Evolutionary conservation across 2,888 invertebrate species (phyloP), one percentile per base, ranked within the genome.

Genomic region (Dasypolia templi): DNA sequence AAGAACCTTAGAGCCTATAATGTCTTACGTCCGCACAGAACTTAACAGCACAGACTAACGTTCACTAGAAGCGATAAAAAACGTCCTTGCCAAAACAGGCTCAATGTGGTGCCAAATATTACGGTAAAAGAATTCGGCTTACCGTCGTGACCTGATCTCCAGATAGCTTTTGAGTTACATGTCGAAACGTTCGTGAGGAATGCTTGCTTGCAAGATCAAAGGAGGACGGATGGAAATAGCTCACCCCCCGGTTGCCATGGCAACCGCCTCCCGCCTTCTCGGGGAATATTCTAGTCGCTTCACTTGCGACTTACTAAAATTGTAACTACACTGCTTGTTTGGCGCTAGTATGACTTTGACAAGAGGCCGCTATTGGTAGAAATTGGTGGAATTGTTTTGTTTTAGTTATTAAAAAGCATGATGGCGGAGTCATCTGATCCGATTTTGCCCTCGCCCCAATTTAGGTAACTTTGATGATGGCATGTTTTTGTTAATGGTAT

Each of bases 241-340:
- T 77, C 88, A 85, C 86, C 82, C 85, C 85, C 87, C 84, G 85
- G 93, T 95, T 86, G 86, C 86, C 89, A 92, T 94, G 89, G 90
- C 85, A 91, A 95, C 94, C 88, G 86, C 80, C 93, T 91, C 92
- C 92, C 91, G 86, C 86, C 72, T 80, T 83, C 79, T 66, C 77
- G 59, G 53, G 56, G 73, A 75, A 62, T 74, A 71, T 79, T 77
- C 72, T 67, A 72, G 73, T 49, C 63, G 53, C 77, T 76, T 42
- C 64, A 65, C 44, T 72, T 70, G 62, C 49, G 42, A 68, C 12
- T 67, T 51, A 75, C 55, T 81, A 51, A 70, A 74, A 67, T 61
- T 65, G 58, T 66, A 56, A 63, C 35, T 39, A 19, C 53, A 26
- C 14, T 29, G 29, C 9, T 19, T 4, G 4, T 51, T 51, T 32